Evolutionary conservation across 2,113 vertebrate species (phyloP), one percentile per base, ranked within the genome.

Genomic region (Rhinopomastus cyanomelas): DNA sequence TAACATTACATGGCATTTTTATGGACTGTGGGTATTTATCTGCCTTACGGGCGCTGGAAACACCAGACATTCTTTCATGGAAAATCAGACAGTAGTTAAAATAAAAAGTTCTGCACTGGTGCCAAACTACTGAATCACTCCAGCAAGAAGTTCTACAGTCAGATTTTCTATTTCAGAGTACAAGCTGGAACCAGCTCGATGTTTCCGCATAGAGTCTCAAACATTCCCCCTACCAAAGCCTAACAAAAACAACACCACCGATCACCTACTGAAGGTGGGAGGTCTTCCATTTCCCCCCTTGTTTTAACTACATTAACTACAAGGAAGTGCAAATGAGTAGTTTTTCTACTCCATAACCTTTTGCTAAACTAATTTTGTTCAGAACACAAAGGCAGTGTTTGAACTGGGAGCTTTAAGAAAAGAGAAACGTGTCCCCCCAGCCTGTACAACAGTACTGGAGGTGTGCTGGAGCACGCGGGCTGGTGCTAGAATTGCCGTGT

Each of bases 1-100:
- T 88, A 39, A 67, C 51, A 29, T 36, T 68, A 51, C 66, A 59
- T 36, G 67, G 62, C 18, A 20, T 59, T 94, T 92, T 86, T 68
- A 72, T 75, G 57, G 57, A 84, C 16, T 75, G 60, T 27, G 44
- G 72, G 27, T 86, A 71, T 82, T 88, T 83, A 72, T 94, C 80
- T 88, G 71, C 67, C 37, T 68, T 76, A 78, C 44, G 84, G 73
- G 55, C 57, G 14, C 21, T 90, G 83, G 71, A 81, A 91, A 79
- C 82, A 78, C 19, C 46, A 95, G 86, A 88, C 83, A 11, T 79
- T 84, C 76, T 90, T 93, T 91, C 83, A 95, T 65, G 51, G 86
- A 94, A 94, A 95, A 91, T 81, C 80, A 89, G 95, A 95, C 90
- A 88, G 94, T 96, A 95, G 90, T 95, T 91, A 91, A 92, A 91